Conservation (phyloP, 2,888 invertebrate species). For the Pristionchus maxplancki region DNA sequence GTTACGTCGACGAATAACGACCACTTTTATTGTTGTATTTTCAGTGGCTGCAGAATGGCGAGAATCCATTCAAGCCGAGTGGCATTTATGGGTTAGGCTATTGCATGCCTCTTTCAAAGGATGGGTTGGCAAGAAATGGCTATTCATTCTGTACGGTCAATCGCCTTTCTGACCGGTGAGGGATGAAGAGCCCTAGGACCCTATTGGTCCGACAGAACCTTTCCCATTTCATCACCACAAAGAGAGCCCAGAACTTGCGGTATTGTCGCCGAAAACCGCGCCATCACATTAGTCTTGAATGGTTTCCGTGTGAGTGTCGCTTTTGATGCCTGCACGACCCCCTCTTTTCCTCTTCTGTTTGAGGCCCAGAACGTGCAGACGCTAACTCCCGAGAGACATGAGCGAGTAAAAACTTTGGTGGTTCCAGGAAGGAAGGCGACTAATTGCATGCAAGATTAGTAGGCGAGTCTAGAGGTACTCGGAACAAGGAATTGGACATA, state of each 20-base stretch:
- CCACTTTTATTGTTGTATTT: background rate
- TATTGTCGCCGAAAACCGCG: background rate
- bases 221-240: background rate
- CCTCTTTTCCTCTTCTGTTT: background rate
- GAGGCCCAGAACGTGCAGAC: background rate
- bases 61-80: background rate
- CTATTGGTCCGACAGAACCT: background rate
- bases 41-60: background rate
- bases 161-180: no score
- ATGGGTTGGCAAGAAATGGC: no score
- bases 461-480: background rate
- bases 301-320: background rate
- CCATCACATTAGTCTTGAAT: background rate
- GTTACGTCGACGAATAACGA: background rate
- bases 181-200: no score
- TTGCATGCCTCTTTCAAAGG: background rate
- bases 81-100: background rate
- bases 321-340: background rate
- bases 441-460: background rate
- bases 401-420: background rate
- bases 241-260: background rate
- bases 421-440: background rate
- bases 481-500: background rate
- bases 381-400: background rate
- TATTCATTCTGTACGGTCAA: no score